Evolutionary conservation across 2,797 vertebrate genomes (phyloP).

Genomic region (Enteromius anoplus): DNA sequence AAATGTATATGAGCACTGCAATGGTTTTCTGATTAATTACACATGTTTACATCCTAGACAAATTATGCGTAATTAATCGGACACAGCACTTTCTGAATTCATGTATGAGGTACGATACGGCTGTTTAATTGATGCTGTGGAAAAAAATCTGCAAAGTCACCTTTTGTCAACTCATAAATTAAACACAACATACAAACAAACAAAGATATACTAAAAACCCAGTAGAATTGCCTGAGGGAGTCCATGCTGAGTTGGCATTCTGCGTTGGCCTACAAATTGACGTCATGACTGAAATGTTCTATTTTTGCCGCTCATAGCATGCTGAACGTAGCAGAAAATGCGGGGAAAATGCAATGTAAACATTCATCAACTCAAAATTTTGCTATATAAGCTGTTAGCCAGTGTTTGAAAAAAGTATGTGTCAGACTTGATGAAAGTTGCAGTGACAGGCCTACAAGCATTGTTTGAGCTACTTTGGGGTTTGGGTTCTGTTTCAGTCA

Average conservation of each 20-base stretch:
- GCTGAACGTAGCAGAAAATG: slow-evolving; percentile 17
- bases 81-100: neutral
- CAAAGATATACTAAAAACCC: slow-evolving; percentile 2
- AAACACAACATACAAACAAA: neutral
- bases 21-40: neutral
- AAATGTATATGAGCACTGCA: neutral
- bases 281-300: slow-evolving; percentile 21
- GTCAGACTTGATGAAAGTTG: neutral
- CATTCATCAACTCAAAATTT: slow-evolving; percentile 21
- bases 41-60: neutral
- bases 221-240: slow-evolving; percentile 6
- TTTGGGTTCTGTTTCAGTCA: neutral
- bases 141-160: neutral
- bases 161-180: neutral
- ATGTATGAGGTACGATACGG: neutral
- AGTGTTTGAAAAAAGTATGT: neutral
- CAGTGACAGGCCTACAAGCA: neutral
- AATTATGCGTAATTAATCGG: neutral
- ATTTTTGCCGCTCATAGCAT: neutral
- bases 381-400: slow-evolving; percentile 1
- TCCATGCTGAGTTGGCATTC: slow-evolving; percentile 6
- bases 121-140: neutral
- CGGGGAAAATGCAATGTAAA: slow-evolving; percentile 7
- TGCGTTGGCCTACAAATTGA: slow-evolving; percentile 28
- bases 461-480: neutral